Base-by-base conservation (phyloP, 1,140 invertebrate genomes). In the Oncopodura yosiiana region DNA sequence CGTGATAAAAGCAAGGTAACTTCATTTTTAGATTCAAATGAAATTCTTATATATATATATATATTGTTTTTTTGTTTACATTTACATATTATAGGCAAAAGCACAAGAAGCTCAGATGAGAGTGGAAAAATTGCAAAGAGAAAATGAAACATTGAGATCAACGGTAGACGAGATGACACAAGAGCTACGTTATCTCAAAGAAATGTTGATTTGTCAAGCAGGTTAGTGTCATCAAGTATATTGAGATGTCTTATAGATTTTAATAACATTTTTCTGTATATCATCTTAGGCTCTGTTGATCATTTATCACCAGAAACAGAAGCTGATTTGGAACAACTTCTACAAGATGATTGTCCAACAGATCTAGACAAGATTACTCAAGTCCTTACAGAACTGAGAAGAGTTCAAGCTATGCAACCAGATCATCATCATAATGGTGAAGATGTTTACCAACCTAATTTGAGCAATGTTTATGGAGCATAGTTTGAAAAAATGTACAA, bases 1-100 rank as follows among this genome's bases (percentile, higher is more conserved):
- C 76, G 90, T 60, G 86, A 83, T 32, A 93, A 92, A 71, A 86
- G 84, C 48, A 88, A 89, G n/a, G 68, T 73, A n/a, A n/a, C n/a
- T n/a, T n/a, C n/a, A n/a, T n/a, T n/a, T 83, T 64, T 74, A 80
- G 53, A 84, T n/a, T n/a, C n/a, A n/a, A n/a, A n/a, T n/a, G n/a
- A n/a, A n/a, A n/a, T n/a, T n/a, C 32, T 34, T 11, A 34, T 11
- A 9, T 34, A n/a, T 34, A 11, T n/a, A 11, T 34, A n/a, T 9
- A 9, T 11, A 11, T n/a, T 34, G n/a, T 34, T n/a, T 11, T 34
- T n/a, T 11, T n/a, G 32, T 11, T 11, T 9, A 34, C n/a, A 11
- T 34, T 34, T 34, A n/a, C 9, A 34, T 11, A 9, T 34, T 26
- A 4, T 56, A 61, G 48, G 24, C 45, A 19, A 70, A 70, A 59